phyloP scores from a whole-genome alignment of 2,113 vertebrate genomes.

The Amia ocellicauda region DNA sequence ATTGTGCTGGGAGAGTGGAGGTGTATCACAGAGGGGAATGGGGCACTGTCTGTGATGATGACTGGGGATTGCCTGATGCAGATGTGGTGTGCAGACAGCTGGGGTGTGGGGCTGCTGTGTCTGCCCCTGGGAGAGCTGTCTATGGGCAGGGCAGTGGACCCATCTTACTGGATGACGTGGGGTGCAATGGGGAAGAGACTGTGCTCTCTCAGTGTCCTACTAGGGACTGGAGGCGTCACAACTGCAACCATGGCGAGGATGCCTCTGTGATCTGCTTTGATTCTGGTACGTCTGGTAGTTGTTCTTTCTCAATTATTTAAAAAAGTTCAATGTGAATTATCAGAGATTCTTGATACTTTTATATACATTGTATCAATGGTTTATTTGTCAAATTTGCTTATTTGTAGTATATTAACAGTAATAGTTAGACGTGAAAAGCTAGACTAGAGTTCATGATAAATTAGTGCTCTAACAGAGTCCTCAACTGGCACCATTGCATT shows the following conservation, averaged over 20 bases:
- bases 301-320: too few species aligned
- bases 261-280: neutral
- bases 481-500: too few species aligned
- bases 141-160: conserved; percentile 2
- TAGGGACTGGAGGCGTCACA: too few species aligned
- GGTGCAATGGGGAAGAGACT: neutral
- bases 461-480: too few species aligned
- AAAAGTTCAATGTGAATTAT: too few species aligned
- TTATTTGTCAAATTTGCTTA: too few species aligned
- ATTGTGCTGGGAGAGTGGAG: conserved; percentile 6
- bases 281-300: too few species aligned
- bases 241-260: neutral
- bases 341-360: too few species aligned
- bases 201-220: neutral
- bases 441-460: too few species aligned
- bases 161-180: neutral
- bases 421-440: too few species aligned
- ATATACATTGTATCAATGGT: too few species aligned
- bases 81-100: conserved; percentile 9
- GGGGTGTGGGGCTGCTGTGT: conserved; percentile 2
- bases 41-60: neutral
- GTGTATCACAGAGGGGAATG: neutral
- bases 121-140: neutral
- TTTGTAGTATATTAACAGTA: too few species aligned
- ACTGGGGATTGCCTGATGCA: neutral